phyloP scores from a whole-genome alignment of 2,113 vertebrate genomes.

The Hemichromis elongatus region DNA sequence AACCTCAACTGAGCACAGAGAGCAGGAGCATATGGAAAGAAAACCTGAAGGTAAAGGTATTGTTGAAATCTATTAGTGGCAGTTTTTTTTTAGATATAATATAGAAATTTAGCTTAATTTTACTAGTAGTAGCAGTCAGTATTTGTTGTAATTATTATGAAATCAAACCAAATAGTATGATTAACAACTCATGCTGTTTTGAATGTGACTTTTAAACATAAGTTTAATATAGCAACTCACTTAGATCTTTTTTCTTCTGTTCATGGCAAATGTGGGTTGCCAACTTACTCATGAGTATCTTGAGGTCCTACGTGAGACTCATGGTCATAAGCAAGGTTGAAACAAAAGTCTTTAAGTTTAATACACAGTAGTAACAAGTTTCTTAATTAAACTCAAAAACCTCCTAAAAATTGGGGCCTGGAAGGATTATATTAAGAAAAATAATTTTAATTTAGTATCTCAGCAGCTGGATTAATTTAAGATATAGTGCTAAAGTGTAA shows the following conservation, averaged over 20 bases:
- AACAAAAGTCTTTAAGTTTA: not conserved
- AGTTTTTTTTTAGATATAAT: not conserved
- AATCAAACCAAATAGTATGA: not conserved
- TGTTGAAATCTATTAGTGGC: not conserved
- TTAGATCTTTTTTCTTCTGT: not conserved
- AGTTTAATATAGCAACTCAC: not conserved
- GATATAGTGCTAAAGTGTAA: not conserved
- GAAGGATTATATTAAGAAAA: not conserved
- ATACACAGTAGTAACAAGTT: not conserved
- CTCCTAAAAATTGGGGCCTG: not conserved
- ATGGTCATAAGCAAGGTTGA: not conserved
- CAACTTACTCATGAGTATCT: not conserved
- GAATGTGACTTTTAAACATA: not conserved
- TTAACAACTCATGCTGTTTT: not conserved
- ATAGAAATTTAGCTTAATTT: not conserved
- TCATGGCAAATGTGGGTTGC: not conserved
- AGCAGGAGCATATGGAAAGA: not conserved
- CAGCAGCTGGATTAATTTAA: not conserved
- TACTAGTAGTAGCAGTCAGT: not conserved
- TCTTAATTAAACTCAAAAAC: not conserved
- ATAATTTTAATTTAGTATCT: not conserved
- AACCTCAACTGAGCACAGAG: not conserved
- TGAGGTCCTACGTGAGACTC: not conserved
- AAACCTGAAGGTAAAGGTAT: conserved; percentile 9
- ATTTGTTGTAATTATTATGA: not conserved